Evolutionary conservation across 2,888 invertebrate species (phyloP).

Genomic region (Epinotia brunnichana): DNA sequence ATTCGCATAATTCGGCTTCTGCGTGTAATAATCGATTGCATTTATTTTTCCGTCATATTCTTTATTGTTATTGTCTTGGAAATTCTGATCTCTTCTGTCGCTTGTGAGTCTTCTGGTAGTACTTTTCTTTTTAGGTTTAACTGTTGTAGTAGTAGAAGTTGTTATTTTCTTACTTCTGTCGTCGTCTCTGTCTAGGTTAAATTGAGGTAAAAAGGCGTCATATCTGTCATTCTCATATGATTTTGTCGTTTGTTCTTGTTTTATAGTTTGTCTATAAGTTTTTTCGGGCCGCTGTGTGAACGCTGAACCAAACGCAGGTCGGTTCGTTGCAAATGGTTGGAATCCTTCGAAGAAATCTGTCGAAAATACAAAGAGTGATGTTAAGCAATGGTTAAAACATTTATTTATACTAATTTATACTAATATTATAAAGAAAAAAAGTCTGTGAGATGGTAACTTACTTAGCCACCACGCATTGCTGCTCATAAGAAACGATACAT

Average conservation of each 20-base stretch:
- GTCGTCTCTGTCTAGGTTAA: constrained; percentile 31
- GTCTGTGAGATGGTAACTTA: no score
- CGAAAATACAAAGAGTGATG: background rate
- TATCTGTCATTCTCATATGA: constrained; percentile 39
- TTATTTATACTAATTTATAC: no score
- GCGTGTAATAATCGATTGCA: constrained; percentile 33
- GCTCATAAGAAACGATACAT: no score
- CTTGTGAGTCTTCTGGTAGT: constrained; percentile 45
- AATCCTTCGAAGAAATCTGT: constrained; percentile 68
- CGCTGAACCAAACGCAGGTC: constrained; percentile 47
- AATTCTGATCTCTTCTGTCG: constrained; percentile 45
- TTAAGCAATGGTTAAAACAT: background rate
- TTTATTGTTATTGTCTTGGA: constrained; percentile 34
- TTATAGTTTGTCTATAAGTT: constrained; percentile 20
- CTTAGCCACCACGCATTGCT: no score
- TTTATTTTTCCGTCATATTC: constrained; percentile 33
- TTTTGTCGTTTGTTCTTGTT: constrained; percentile 28
- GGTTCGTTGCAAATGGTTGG: constrained; percentile 58
- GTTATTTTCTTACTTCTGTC: constrained; percentile 52
- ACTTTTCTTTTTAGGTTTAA: constrained; percentile 48
- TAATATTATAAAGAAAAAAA: no score
- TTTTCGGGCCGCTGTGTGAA: constrained; percentile 33
- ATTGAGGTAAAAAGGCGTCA: constrained; percentile 14
- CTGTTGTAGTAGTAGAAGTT: constrained; percentile 38
- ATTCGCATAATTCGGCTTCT: constrained; percentile 36